A percentile compares a stretch with the other conserved stretches of the same genome.
phyloP scores from a whole-genome alignment of 1,140 invertebrate genomes.

The Chironomus tepperi region DNA sequence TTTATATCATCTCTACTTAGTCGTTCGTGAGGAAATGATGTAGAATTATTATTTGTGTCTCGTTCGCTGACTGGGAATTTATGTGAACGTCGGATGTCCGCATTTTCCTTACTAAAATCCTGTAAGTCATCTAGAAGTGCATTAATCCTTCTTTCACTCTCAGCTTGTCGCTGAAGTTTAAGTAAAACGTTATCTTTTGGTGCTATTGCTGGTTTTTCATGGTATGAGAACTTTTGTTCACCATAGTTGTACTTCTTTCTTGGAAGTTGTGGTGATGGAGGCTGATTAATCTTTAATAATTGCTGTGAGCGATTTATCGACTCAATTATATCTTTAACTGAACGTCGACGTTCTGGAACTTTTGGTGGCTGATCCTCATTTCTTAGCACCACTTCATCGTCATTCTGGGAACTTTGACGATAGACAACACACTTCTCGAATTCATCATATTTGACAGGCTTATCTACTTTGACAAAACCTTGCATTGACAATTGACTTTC shows the following conservation, averaged over 20 bases:
- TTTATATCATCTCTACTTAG: neutral
- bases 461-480: neutral
- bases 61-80: neutral
- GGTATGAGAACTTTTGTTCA: neutral
- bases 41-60: neutral
- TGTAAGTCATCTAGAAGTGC: constrained; percentile 19
- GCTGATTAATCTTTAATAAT: constrained; percentile 34
- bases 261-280: neutral
- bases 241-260: neutral
- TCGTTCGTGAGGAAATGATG: neutral
- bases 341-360: constrained; percentile 29
- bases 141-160: constrained; percentile 25
- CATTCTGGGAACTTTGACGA: neutral
- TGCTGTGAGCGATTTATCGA: constrained; percentile 38
- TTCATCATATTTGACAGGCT: neutral
- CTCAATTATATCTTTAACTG: constrained; percentile 39
- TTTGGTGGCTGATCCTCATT: constrained; percentile 27
- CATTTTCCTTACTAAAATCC: neutral
- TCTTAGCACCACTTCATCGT: neutral
- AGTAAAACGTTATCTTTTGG: constrained; percentile 9
- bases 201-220: neutral
- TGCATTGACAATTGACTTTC: neutral
- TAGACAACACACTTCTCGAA: neutral
- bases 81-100: neutral
- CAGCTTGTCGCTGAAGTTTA: constrained; percentile 22